Evolutionary conservation across 2,113 vertebrate species (phyloP), one percentile per base, ranked within the genome.

Genomic region (Anoplopoma fimbria): DNA sequence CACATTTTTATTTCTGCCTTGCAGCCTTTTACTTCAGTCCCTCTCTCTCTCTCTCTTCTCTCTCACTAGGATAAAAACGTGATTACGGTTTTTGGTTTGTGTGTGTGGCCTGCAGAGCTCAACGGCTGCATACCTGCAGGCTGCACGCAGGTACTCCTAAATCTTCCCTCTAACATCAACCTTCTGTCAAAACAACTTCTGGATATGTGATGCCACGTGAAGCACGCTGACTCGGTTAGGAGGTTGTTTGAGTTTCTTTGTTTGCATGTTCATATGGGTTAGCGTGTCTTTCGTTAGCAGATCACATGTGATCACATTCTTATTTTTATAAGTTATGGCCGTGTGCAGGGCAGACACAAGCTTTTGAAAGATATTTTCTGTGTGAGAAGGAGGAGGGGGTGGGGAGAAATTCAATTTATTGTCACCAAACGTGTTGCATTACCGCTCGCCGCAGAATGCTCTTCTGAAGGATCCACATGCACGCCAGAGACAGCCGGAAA

Each of bases 131-230:
- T 94, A 94, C 91, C 91, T 94, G 91, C 88, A 53, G 82, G 87
- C 87, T 85, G 81, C 86, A 85, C 36, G 57, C 90, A 94, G 91
- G 87, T 94, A 87, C 86, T 81, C 69, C 69, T 93, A 93, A 95
- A 93, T 90, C 94, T 91, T 77, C 77, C 55, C 80, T 72, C 85
- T 94, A 94, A 95, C 90, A 70, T 92, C 63, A 85, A 89, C 92
- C 92, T 87, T 81, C 93, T 95, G 93, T 93, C 80, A 75, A 93
- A 94, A 94, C 91, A 94, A 51, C 57, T n/a, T 45, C 29, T 1
- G 60, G 71, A 69, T 84, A 31, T 67, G 33, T 40, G 75, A n/a
- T 62, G 25, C 83, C 84, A 83, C 47, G 69, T 87, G 87, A 84
- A 49, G 57, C 60, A 29, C 45, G 21, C 57, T 3, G 15, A 65